Base-by-base conservation (phyloP, 53 echinoderm and acorn worm genomes). In the Astropecten irregularis region DNA sequence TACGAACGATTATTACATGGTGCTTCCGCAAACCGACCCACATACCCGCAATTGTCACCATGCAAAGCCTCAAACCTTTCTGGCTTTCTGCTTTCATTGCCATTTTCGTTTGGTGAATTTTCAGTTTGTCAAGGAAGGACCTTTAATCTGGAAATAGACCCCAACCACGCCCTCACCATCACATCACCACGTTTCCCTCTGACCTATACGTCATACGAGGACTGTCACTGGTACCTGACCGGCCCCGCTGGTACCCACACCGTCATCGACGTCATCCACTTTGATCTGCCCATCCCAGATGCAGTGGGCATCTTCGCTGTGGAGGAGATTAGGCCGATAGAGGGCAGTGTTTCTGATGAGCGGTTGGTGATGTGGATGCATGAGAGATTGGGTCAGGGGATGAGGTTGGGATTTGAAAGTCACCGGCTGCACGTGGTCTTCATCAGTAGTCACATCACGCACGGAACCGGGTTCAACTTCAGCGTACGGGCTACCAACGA, bases 151-250 rank as follows among this genome's bases (percentile, higher is more conserved):
- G 25, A 21, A 23, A 8, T 73, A 25, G 37, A 35, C 55, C 27
- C 28, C 38, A 22, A 73, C 56, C 56, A 55, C 35, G 25, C 38
- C 39, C 4, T 22, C 9, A 55, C 73, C 9, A 56, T 73, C 37
- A 73, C 57, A 3, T 73, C 73, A 3, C 73, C 73, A 11, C 53
- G 73, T 8, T 73, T 55, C 39, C 73, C 73, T 7, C 11, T 16
- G 36, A 55, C 56, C 7, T 73, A 73, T 15, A 73, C 73, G 9
- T 56, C 20, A 7, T 73, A 73, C 73, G 73, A 73, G 56, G 73
- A 73, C 9, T 73, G 73, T 14, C 37, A 35, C 54, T 73, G 73
- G 73, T 21, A 23, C 18, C 0, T 73, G 20, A 14, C 56, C 3
- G 55, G 36, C 19, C 73, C 73, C 4, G 20, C 3, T 11, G 73